phyloP scores from a whole-genome alignment of 2,888 invertebrate genomes.

The Drosophila silvestris region DNA sequence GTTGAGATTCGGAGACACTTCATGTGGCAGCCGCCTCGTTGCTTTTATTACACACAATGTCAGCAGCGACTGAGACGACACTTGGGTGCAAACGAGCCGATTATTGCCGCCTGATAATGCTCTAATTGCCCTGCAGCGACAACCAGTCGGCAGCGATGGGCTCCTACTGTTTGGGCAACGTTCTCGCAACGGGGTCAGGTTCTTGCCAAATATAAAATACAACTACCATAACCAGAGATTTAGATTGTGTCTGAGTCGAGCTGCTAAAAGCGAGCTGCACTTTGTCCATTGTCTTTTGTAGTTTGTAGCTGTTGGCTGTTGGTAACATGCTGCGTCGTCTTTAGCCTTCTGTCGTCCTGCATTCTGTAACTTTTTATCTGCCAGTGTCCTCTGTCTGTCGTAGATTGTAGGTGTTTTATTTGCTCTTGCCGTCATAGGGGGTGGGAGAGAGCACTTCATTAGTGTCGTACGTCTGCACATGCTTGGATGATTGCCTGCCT shows the following conservation, averaged over 20 bases:
- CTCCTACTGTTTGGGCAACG: slow-evolving; percentile 76
- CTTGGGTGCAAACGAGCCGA: slow-evolving; percentile 80
- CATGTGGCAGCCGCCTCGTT: slow-evolving; percentile 39
- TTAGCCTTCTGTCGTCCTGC: slow-evolving; percentile 7
- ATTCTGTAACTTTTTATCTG: slow-evolving; percentile 2
- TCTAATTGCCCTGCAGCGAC: slow-evolving; percentile 76
- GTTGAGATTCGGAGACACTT: slow-evolving; percentile 40
- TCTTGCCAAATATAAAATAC: slow-evolving; percentile 24
- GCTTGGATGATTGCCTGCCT: slow-evolving; percentile 26
- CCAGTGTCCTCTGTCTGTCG: slow-evolving; percentile 12
- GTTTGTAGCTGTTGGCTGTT: slow-evolving; percentile 6
- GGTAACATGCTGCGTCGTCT: slow-evolving; percentile 43
- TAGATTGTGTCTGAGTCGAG: slow-evolving; percentile 2
- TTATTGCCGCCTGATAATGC: slow-evolving; percentile 81
- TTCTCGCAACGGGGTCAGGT: slow-evolving; percentile 23
- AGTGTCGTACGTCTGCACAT: slow-evolving; percentile 61
- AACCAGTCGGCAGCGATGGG: slow-evolving; percentile 49
- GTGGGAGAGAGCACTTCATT: slow-evolving; percentile 71
- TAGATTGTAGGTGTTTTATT: slow-evolving; percentile 74
- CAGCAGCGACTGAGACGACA: slow-evolving; percentile 65
- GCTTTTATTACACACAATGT: slow-evolving; percentile 68
- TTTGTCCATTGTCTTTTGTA: slow-evolving; percentile 15
- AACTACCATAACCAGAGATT: background rate
- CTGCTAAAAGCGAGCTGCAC: slow-evolving; percentile 15
- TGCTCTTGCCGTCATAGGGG: slow-evolving; percentile 41